phyloP scores from a whole-genome alignment of 2,888 invertebrate genomes.

The Tanypteryx hageni region DNA sequence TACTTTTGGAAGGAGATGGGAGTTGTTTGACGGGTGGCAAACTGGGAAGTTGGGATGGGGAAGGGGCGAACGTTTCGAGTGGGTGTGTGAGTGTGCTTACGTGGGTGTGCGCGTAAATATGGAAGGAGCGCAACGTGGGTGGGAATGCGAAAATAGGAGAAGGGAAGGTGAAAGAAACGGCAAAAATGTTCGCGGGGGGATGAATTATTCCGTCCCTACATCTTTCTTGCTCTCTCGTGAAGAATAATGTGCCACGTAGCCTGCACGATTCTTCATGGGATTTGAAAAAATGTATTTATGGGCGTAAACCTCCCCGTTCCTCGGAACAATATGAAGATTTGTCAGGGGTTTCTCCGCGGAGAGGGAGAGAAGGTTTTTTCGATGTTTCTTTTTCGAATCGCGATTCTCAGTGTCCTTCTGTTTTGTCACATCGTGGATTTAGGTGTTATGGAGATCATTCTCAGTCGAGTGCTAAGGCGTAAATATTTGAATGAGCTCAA shows the following conservation, averaged over 20 bases:
- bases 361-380: not conserved
- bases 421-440: constrained; percentile 43
- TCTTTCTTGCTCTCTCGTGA: constrained; percentile 12
- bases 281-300: constrained; percentile 60
- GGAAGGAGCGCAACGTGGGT: not conserved
- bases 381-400: not conserved
- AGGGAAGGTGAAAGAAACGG: not conserved
- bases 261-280: constrained; percentile 62
- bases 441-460: not conserved
- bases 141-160: constrained; percentile 15
- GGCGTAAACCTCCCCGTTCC: not conserved
- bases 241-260: constrained; percentile 46
- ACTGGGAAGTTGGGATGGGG: no score
- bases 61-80: no score
- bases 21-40: no score
- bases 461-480: no score
- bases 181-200: not conserved
- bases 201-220: not conserved
- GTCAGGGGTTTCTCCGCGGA: constrained; percentile 33
- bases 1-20: no score
- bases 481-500: no score
- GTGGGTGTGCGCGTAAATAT: no score
- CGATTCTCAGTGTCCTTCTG: constrained; percentile 16
- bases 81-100: no score
- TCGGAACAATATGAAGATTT: constrained; percentile 61